These are phyloP conservation scores for Atherix ibis DNA, from an alignment of 2,888 invertebrate species.

Conservation along the genomic window DNA sequence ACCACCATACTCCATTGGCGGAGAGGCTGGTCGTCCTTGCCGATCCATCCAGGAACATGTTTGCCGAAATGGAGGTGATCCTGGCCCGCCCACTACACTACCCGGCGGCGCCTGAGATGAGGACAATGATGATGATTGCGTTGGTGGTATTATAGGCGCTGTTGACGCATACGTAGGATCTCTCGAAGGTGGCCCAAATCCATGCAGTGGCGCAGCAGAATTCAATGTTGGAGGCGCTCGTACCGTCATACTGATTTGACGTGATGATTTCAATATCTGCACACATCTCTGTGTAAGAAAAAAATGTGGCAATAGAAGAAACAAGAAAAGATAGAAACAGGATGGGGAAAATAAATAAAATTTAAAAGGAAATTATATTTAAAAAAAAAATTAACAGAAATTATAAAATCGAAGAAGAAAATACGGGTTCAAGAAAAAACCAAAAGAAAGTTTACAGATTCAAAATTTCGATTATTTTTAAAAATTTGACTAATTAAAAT, in stretches of 20 bases:
- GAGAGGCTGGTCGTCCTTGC: constrained; percentile 77
- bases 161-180: constrained; percentile 32
- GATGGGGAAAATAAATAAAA: constrained; percentile 14
- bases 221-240: constrained; percentile 50
- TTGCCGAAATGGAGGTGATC: constrained; percentile 41
- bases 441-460: not conserved
- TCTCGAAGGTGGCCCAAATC: constrained; percentile 33
- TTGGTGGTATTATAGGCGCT: constrained; percentile 21
- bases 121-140: constrained; percentile 15
- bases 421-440: not conserved
- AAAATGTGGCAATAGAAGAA: constrained; percentile 34
- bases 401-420: not conserved
- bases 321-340: constrained; percentile 26
- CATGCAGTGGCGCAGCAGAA: constrained; percentile 49
- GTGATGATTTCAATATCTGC: constrained; percentile 79
- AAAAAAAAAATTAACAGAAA: not conserved
- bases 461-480: not conserved
- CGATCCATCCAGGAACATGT: constrained; percentile 93
- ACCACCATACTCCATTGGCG: constrained; percentile 46
- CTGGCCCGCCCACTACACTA: constrained; percentile 30
- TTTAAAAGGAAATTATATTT: constrained; percentile 6
- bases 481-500: not conserved
- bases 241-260: constrained; percentile 78
- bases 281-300: constrained; percentile 36
- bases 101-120: constrained; percentile 15